phyloP scores from a whole-genome alignment of 2,888 invertebrate species.

The Lissonota sp. region DNA sequence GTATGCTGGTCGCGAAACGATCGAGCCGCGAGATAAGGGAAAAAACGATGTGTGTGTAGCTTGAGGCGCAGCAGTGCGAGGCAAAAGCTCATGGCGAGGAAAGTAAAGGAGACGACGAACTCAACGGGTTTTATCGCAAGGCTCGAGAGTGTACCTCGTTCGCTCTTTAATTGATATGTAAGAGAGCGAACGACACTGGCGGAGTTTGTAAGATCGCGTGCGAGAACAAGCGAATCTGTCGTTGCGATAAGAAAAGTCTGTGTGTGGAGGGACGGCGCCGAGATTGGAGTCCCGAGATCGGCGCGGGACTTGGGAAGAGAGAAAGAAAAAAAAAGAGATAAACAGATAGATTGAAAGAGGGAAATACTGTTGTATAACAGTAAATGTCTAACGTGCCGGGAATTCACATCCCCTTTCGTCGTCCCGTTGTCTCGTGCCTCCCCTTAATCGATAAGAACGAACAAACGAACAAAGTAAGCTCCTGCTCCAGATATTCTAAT shows the following conservation, averaged over 20 bases:
- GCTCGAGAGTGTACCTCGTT: conserved; percentile 22
- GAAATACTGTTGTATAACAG: conserved; percentile 14
- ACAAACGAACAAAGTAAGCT: conserved; percentile 15
- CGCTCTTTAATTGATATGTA: conserved; percentile 67
- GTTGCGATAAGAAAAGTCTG: conserved; percentile 58
- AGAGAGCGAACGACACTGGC: conserved; percentile 59
- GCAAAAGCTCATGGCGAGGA: neutral
- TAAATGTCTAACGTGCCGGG: conserved; percentile 60
- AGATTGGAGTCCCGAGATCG: conserved; percentile 23
- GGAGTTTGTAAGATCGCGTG: conserved; percentile 59
- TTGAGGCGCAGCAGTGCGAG: too few species aligned
- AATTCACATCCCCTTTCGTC: conserved; percentile 54
- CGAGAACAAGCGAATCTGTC: conserved; percentile 40
- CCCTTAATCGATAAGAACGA: conserved; percentile 64
- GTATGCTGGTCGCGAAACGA: conserved; percentile 7
- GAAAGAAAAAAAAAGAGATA: conserved; percentile 38
- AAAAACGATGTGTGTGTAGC: conserved; percentile 12
- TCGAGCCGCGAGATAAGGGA: conserved; percentile 1
- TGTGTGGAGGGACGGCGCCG: conserved; percentile 12
- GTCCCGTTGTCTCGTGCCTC: conserved; percentile 29
- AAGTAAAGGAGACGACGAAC: conserved; percentile 19
- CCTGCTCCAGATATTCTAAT: conserved; percentile 20
- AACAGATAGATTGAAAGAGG: conserved; percentile 1
- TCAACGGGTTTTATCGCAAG: conserved; percentile 32
- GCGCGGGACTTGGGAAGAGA: conserved; percentile 19